phyloP scores from a whole-genome alignment of 2,888 invertebrate genomes.

The Cheiracanthium punctorium region DNA sequence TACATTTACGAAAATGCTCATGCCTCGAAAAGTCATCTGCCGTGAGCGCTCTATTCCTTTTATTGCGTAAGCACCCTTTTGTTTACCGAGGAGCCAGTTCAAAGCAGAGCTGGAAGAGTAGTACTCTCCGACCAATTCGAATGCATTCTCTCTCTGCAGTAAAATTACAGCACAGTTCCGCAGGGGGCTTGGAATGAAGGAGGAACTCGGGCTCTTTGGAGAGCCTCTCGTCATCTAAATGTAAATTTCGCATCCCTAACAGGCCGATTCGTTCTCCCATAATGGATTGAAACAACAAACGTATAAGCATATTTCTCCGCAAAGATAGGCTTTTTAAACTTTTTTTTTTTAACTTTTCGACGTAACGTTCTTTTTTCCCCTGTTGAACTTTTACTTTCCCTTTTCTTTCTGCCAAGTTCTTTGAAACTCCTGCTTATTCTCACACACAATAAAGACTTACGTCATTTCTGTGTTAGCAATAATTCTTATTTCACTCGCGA shows the following conservation, averaged over 20 bases:
- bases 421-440: too few species aligned
- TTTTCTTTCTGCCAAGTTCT: too few species aligned
- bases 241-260: slow-evolving; percentile 42
- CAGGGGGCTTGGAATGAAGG: background rate
- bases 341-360: too few species aligned
- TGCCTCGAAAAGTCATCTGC: too few species aligned
- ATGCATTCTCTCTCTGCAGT: background rate
- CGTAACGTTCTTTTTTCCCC: too few species aligned
- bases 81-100: background rate
- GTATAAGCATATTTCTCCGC: background rate
- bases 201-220: slow-evolving; percentile 24
- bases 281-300: background rate
- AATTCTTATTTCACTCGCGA: too few species aligned
- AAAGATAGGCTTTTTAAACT: too few species aligned
- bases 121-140: background rate
- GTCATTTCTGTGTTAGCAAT: too few species aligned
- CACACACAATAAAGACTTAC: too few species aligned
- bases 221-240: slow-evolving; percentile 59
- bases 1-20: too few species aligned
- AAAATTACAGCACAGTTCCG: slow-evolving; percentile 7
- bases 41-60: background rate
- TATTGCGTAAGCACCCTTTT: background rate
- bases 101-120: background rate
- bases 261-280: background rate
- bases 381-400: too few species aligned